Base-by-base conservation (phyloP, 2,888 invertebrate genomes). In the Yponomeuta sedellus region DNA sequence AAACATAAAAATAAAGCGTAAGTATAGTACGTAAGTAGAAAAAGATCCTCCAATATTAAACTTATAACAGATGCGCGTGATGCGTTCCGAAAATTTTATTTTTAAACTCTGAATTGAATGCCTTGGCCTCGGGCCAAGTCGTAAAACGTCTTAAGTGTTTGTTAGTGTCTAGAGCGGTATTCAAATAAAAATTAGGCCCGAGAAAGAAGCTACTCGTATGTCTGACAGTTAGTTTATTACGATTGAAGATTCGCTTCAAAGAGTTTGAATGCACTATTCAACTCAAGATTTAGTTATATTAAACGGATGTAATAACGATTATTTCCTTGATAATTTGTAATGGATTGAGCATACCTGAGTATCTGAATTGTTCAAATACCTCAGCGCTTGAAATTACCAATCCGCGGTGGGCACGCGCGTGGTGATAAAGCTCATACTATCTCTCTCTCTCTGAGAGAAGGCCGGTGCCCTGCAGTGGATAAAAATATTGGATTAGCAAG, bases 161-260 rank as follows among this genome's bases (percentile, higher is more conserved):
- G 62, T 62, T 62, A 62, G 62, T 62, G 62, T 62, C 62, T n/a
- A 12, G 62, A 39, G 28, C n/a, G 39, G 62, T 16, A 62, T 62
- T 62, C n/a, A 19, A 62, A 62, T 62, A 62, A 62, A 62, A 62
- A 62, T 62, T 39, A 16, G 62, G 34, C 22, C 19, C 6, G 34
- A 12, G 22, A 59, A 59, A 59, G 20, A 59, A 20, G 10, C 20
- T 20, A 5, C 20, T 16, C n/a, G 59, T 59, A 12, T 59, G 59
- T 59, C 25, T 19, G 44, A 3, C 44, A 16, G 44, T 52, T 16
- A 3, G 44, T 52, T 16, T 34, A 5, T 34, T 8, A 34, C 1
- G 34, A 34, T 5, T 34, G 5, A 34, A 8, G 25, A 25, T 8
- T 34, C 34, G 5, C 8, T 5, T 34, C 34, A 52, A 16, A 52